Percentiles rank a stretch among this genome's conserved stretches.
Conservation (phyloP, 2,888 invertebrate species). For the Tenthredo amoena region DNA sequence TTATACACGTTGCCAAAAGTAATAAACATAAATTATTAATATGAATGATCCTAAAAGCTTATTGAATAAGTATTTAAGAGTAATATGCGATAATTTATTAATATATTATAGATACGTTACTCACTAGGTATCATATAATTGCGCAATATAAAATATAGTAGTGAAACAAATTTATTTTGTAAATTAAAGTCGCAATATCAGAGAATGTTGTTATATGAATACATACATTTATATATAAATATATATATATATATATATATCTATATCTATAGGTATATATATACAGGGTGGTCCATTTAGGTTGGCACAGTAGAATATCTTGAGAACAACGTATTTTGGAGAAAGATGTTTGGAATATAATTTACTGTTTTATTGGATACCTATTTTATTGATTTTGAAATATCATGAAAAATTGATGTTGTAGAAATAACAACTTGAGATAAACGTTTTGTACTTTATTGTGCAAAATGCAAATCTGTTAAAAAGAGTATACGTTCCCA, state of each 20-base stretch:
- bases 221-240: conserved; percentile 32
- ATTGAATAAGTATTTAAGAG: neutral
- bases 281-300: too few relatives aligned
- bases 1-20: neutral
- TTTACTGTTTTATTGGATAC: too few relatives aligned
- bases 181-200: conserved; percentile 44
- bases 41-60: conserved; percentile 9
- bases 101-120: conserved; percentile 3
- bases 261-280: too few relatives aligned
- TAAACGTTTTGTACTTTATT: too few relatives aligned
- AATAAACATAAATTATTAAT: neutral
- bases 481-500: too few relatives aligned
- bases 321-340: too few relatives aligned
- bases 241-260: conserved; percentile 1
- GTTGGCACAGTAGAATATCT: too few relatives aligned
- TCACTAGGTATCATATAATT: conserved; percentile 21
- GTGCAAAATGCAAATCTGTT: too few relatives aligned
- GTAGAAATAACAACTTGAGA: too few relatives aligned
- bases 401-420: too few relatives aligned
- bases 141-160: conserved; percentile 36
- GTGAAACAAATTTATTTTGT: conserved; percentile 47
- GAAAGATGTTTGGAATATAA: too few relatives aligned
- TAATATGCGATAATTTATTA: neutral
- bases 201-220: conserved; percentile 16
- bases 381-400: too few relatives aligned